These are phyloP conservation scores for Xylota sylvarum DNA, from an alignment of 2,888 invertebrate genomes.

Conservation along the genomic window DNA sequence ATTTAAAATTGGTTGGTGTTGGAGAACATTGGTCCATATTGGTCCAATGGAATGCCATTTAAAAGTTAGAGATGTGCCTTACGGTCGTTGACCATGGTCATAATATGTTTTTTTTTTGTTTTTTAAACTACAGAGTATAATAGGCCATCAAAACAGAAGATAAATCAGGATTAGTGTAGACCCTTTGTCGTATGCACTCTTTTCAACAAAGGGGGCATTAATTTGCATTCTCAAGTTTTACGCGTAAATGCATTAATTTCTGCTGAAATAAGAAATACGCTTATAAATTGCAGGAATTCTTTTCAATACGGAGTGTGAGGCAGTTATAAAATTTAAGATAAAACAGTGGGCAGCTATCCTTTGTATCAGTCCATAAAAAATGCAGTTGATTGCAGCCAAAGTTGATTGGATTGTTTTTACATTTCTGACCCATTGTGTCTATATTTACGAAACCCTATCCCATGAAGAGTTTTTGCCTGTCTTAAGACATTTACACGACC, in stretches of 20 bases:
- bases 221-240: background rate
- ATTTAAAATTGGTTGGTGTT: background rate
- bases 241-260: background rate
- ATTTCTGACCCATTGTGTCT: no score
- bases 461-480: no score
- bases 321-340: no score
- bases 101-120: background rate
- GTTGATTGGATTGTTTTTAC: no score
- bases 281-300: background rate
- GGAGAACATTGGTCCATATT: slow-evolving; percentile 27
- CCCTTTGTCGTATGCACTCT: background rate
- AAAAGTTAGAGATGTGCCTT: background rate
- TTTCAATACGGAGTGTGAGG: no score
- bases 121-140: background rate
- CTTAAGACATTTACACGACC: no score
- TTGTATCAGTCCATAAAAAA: no score
- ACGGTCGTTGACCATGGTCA: slow-evolving; percentile 47
- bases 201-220: background rate
- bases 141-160: slow-evolving; percentile 7
- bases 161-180: slow-evolving; percentile 32
- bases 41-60: slow-evolving; percentile 20
- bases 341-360: no score
- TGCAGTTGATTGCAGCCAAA: no score
- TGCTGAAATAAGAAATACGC: background rate
- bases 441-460: no score